These are phyloP conservation scores for Notoglanidium macrostoma DNA, from an alignment of 2,797 vertebrate species.

Conservation along the genomic window DNA sequence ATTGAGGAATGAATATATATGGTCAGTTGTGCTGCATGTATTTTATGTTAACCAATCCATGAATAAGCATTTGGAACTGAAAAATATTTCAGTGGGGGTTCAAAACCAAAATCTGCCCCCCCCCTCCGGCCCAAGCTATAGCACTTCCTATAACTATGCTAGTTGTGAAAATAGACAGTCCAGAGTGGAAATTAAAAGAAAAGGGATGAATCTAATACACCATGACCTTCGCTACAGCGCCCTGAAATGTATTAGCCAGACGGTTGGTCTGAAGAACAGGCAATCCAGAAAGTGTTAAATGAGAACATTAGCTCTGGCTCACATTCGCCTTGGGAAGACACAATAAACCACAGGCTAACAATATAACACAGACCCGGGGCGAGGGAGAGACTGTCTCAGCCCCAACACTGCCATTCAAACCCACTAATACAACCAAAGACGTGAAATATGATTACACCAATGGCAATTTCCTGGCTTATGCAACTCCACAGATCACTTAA, in stretches of 20 bases:
- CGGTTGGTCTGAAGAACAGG: constrained; percentile 70
- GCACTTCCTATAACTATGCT: constrained; percentile 26
- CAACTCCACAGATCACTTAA: constrained; percentile 68
- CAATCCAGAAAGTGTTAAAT: constrained; percentile 73
- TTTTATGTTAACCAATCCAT: neutral
- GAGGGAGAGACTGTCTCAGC: constrained; percentile 13
- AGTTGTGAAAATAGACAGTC: constrained; percentile 72
- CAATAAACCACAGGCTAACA: constrained; percentile 72
- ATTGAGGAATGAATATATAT: neutral
- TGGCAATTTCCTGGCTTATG: constrained; percentile 61
- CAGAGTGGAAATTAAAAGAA: constrained; percentile 76
- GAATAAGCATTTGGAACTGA: neutral
- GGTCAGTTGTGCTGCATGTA: neutral
- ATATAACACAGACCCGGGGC: constrained; percentile 62
- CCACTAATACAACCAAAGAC: constrained; percentile 65
- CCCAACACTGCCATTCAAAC: constrained; percentile 45
- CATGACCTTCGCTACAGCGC: constrained; percentile 74
- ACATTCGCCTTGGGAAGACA: constrained; percentile 62
- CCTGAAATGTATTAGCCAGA: constrained; percentile 73
- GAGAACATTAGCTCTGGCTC: constrained; percentile 73
- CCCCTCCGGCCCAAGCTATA: neutral
- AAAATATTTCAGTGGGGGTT: neutral
- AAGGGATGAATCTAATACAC: constrained; percentile 72
- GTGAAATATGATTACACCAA: constrained; percentile 68
- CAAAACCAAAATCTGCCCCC: neutral